Evolutionary conservation across 2,113 vertebrate species (phyloP).

Genomic region (Gallinago media): DNA sequence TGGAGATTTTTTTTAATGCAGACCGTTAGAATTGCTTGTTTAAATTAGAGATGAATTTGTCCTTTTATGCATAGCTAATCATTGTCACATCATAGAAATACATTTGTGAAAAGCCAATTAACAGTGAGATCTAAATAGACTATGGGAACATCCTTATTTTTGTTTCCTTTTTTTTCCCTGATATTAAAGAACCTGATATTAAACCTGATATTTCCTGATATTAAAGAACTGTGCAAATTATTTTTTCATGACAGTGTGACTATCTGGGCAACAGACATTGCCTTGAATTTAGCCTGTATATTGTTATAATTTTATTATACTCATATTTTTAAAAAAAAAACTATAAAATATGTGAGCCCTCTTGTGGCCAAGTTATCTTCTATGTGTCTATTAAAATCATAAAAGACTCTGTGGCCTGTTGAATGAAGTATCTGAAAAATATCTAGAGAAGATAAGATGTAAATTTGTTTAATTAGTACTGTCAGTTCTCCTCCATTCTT

Average conservation of each 20-base stretch:
- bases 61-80: neutral
- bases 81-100: neutral
- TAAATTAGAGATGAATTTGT: neutral
- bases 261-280: neutral
- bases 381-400: neutral
- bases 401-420: neutral
- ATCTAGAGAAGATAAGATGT: neutral
- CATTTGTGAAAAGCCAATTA: neutral
- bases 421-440: neutral
- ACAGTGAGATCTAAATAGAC: neutral
- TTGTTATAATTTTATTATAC: neutral
- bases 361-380: slow-evolving; percentile 39
- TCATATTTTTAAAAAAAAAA: neutral
- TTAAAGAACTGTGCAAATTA: neutral
- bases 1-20: neutral
- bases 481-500: neutral
- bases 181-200: neutral
- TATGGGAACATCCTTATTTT: neutral
- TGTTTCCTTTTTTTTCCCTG: neutral
- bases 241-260: neutral
- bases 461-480: neutral
- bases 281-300: neutral
- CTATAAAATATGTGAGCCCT: slow-evolving; percentile 37
- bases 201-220: neutral
- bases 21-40: neutral